Base-by-base conservation (phyloP, 53 echinoderm and acorn worm genomes). In the Henricia sp. region DNA sequence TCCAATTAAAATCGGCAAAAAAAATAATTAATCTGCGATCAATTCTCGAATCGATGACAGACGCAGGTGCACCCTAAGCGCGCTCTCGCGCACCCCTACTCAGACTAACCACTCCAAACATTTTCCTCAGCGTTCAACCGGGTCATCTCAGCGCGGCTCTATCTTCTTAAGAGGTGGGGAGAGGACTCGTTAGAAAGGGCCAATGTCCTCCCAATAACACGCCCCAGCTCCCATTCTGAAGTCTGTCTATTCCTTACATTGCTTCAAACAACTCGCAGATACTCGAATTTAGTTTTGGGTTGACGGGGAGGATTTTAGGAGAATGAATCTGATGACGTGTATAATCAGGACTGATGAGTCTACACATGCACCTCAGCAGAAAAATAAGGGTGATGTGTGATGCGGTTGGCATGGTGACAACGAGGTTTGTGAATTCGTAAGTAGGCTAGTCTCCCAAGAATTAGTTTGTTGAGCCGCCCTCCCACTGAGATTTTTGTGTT, bases 1-100 rank as follows among this genome's bases (percentile, higher is more conserved):
- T 73, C 30, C 80, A 80, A 80, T 80, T 80, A 80, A 80, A 80
- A 80, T 80, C 80, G 46, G 62, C 62, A 41, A 17, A 80, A 80
- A 63, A 63, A 80, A 80, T 80, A 62, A 62, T 35, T 23, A 32
- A 41, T 80, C 80, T 34, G n/a, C n/a, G 80, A 80, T 58, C 28
- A 40, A 38, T 11, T 4, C 29, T 44, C 14, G 62, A 48, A 80
- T 80, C 80, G 65, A 80, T 80, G 23, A 13, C 25, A 80, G 80
- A 80, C 80, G 80, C 80, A 80, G 80, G 63, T 80, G 80, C 34
- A 28, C 62, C 64, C 80, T 21, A n/a, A n/a, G 44, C 14, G 3
- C 64, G 11, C 17, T n/a, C 36, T 33, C 63, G 33, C 48, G 29
- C 30, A 19, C 74, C n/a, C n/a, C n/a, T n/a, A n/a, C n/a, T n/a